These are phyloP conservation scores for Varecia variegata DNA, from an alignment of 2,797 vertebrate genomes.

Conservation along the genomic window DNA sequence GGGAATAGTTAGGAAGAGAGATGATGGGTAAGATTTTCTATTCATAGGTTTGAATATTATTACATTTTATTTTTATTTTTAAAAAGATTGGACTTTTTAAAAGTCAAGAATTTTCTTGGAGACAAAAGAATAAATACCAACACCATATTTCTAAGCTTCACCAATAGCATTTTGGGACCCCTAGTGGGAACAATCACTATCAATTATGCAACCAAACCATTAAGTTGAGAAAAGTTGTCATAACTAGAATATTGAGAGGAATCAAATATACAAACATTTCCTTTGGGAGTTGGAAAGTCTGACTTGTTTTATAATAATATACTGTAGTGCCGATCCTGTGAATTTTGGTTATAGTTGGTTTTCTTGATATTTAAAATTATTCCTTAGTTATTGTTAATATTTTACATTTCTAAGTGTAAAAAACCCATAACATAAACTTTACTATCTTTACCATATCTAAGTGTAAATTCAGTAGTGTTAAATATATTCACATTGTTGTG, in stretches of 20 bases:
- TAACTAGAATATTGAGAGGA: neutral
- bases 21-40: neutral
- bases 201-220: neutral
- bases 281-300: neutral
- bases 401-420: neutral
- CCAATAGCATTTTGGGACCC: neutral
- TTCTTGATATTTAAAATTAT: constrained; percentile 8
- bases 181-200: neutral
- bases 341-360: neutral
- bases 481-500: neutral
- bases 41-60: neutral
- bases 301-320: neutral
- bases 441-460: neutral
- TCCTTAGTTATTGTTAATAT: neutral
- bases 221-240: constrained; percentile 5
- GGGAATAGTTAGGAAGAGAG: neutral
- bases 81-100: neutral
- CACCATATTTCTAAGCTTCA: neutral
- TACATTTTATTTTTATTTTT: constrained; percentile 11
- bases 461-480: neutral
- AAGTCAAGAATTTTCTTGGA: constrained; percentile 31
- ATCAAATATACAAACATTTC: neutral
- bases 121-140: neutral
- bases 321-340: neutral
- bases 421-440: neutral